Percentiles rank a stretch among this genome's conserved stretches.
Conservation (phyloP, 2,113 vertebrate species). For the Paramormyrops kingsleyae region DNA sequence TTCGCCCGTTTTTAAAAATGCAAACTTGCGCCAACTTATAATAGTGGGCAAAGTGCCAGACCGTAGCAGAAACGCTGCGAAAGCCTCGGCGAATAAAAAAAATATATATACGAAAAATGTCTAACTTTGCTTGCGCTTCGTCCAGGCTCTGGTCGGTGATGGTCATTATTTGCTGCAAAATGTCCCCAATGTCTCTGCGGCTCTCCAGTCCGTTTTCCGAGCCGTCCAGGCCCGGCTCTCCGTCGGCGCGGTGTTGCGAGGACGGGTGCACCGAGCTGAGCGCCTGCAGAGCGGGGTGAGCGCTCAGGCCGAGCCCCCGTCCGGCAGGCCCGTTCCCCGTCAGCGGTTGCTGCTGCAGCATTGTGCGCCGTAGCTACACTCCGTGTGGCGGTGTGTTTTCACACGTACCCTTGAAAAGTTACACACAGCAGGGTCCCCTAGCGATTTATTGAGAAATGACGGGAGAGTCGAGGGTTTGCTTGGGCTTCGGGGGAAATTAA, state of each 20-base stretch:
- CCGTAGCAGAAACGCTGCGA: background rate
- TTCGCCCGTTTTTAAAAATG: conserved; percentile 12
- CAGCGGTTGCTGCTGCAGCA: conserved; percentile 72
- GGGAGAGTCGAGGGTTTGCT: conserved; percentile 7
- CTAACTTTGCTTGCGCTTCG: conserved; percentile 94
- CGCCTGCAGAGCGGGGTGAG: conserved; percentile 61
- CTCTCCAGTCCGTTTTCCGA: conserved; percentile 86
- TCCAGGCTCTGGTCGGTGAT: conserved; percentile 99
- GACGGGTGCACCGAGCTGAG: conserved; percentile 55
- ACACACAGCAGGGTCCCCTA: conserved; percentile 49
- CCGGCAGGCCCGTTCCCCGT: conserved; percentile 63
- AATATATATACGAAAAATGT: conserved; percentile 19
- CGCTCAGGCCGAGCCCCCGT: conserved; percentile 61
- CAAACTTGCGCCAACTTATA: conserved; percentile 54
- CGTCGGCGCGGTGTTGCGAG: conserved; percentile 57
- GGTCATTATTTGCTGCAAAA: conserved; percentile 97
- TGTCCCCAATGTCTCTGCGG: conserved; percentile 88
- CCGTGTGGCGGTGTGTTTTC: conserved; percentile 28
- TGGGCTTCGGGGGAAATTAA: background rate
- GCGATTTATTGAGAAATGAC: conserved; percentile 42
- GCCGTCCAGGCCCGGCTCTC: conserved; percentile 79
- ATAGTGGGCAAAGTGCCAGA: conserved; percentile 30
- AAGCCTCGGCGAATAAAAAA: background rate
- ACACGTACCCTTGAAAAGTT: conserved; percentile 34
- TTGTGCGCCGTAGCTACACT: conserved; percentile 55